These are phyloP conservation scores for Apistogramma diplotaenia DNA, from an alignment of 2,113 vertebrate genomes.

Conservation along the genomic window DNA sequence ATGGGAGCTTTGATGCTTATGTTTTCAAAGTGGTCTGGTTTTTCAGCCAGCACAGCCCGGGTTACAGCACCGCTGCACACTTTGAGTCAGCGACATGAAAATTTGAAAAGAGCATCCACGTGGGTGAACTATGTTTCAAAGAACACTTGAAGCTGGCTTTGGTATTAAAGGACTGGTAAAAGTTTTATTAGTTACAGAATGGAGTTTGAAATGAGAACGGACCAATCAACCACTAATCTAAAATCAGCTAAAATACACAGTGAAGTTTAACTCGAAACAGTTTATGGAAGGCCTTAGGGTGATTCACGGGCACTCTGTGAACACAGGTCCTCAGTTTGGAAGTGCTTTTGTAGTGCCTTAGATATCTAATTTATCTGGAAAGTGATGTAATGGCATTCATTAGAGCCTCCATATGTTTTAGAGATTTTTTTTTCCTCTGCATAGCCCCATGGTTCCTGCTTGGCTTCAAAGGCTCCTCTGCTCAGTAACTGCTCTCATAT, in stretches of 20 bases:
- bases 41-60: background rate
- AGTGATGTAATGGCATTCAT: slow-evolving; percentile 67
- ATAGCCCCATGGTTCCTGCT: slow-evolving; percentile 34
- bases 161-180: background rate
- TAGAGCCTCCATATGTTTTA: slow-evolving; percentile 59
- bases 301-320: background rate
- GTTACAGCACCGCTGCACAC: too few species aligned
- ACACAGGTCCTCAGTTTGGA: slow-evolving; percentile 8
- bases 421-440: background rate
- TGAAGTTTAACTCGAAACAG: slow-evolving; percentile 19
- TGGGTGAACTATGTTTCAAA: background rate
- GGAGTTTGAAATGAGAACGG: background rate
- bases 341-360: slow-evolving; percentile 17
- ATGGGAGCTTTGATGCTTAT: background rate
- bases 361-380: slow-evolving; percentile 55
- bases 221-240: background rate
- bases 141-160: slow-evolving; percentile 3
- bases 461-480: slow-evolving; percentile 63
- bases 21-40: slow-evolving; percentile 1
- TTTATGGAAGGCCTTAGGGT: slow-evolving; percentile 21
- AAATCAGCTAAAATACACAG: slow-evolving; percentile 16
- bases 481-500: slow-evolving; percentile 65
- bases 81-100: too few species aligned
- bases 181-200: slow-evolving; percentile 12
- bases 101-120: background rate